Evolutionary conservation across 2,888 invertebrate genomes (phyloP).

Genomic region (Bhutanitis thaidina): DNA sequence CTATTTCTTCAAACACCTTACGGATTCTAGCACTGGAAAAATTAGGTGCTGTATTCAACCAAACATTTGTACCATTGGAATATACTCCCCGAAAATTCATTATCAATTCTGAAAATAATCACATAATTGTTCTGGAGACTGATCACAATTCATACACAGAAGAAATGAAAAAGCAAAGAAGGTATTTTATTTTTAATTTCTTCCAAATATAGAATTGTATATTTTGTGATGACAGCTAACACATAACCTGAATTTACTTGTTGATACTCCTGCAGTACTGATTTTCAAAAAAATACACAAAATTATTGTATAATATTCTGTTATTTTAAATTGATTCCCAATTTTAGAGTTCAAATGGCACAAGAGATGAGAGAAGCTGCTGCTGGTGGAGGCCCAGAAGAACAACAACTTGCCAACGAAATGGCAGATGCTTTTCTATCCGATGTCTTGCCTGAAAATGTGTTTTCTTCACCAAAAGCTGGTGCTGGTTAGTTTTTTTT

Average conservation of each 20-base stretch:
- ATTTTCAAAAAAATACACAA: constrained; percentile 25
- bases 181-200: constrained; percentile 42
- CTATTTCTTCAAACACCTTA: constrained; percentile 98
- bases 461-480: constrained; percentile 97
- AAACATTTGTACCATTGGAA: constrained; percentile 94
- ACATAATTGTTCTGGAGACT: constrained; percentile 95
- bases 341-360: constrained; percentile 93
- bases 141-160: constrained; percentile 99
- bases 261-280: constrained; percentile 74
- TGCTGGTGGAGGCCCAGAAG: constrained; percentile 88
- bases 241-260: constrained; percentile 54
- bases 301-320: background rate
- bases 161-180: constrained; percentile 94
- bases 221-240: constrained; percentile 60
- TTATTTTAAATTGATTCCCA: background rate
- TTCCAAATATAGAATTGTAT: background rate
- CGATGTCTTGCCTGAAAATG: constrained; percentile 95
- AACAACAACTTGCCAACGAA: constrained; percentile 96
- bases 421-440: constrained; percentile 98
- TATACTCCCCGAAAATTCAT: constrained; percentile 98
- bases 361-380: constrained; percentile 99
- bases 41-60: constrained; percentile 98
- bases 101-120: constrained; percentile 93
- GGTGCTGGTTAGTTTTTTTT: constrained; percentile 78
- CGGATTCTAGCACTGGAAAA: constrained; percentile 98